These are phyloP conservation scores for Drosophila peninsularis DNA, from an alignment of 2,888 invertebrate species.

Conservation along the genomic window DNA sequence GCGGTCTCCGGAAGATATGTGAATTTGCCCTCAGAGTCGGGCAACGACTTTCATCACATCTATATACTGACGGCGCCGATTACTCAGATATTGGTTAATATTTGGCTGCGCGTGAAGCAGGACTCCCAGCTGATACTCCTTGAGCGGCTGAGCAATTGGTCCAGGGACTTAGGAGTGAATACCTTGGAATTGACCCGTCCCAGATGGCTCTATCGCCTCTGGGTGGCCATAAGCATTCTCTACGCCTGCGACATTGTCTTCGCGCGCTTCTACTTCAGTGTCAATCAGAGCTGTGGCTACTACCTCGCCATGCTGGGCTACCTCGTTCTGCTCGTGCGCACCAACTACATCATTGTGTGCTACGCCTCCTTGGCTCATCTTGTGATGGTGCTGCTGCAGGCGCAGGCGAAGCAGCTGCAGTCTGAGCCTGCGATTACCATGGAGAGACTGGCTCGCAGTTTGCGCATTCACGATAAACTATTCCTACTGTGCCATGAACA, in stretches of 20 bases:
- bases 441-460: not conserved
- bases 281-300: not conserved
- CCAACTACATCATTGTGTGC: conserved; percentile 22
- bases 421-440: not conserved
- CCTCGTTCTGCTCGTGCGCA: conserved; percentile 19
- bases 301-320: conserved; percentile 8
- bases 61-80: conserved; percentile 21
- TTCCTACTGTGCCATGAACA: conserved; percentile 37
- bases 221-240: conserved; percentile 19
- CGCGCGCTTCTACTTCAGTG: conserved; percentile 2
- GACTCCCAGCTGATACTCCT: conserved; percentile 8
- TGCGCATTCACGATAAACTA: conserved; percentile 39
- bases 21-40: conserved; percentile 16
- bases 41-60: conserved; percentile 15
- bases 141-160: not conserved
- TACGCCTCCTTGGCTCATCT: conserved; percentile 31
- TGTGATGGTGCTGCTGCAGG: conserved; percentile 16
- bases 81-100: conserved; percentile 11
- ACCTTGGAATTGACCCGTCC: conserved; percentile 1
- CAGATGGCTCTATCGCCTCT: conserved; percentile 30
- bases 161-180: not conserved
- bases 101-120: conserved; percentile 23
- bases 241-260: conserved; percentile 1
- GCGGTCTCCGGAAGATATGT: not conserved
- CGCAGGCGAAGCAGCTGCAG: conserved; percentile 10